Base-by-base conservation (phyloP, 1,140 invertebrate species). In the Saxidomus purpurata region DNA sequence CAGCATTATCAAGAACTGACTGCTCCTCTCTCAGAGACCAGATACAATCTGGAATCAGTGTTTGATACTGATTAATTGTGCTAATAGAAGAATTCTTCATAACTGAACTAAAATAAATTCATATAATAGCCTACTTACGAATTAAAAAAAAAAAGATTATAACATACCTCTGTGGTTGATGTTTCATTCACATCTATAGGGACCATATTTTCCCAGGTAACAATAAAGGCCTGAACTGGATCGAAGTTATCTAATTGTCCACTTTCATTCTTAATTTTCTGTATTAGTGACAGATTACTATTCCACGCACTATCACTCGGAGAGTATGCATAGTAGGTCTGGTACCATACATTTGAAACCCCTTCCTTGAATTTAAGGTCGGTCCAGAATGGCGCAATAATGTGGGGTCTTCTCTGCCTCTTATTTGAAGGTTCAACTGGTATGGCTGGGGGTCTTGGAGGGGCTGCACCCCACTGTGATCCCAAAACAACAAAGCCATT, bases 141-240 rank as follows among this genome's bases (percentile, higher is more conserved):
- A n/a, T n/a, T n/a, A n/a, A n/a, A n/a, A n/a, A n/a, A n/a, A n/a
- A n/a, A n/a, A n/a, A n/a, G n/a, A n/a, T n/a, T n/a, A n/a, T n/a
- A 55, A 67, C 67, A 15, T 19, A 83, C 81, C 63, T 67, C 81
- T 22, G 28, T 83, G 6, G 61, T 36, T 52, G 81, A 40, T 15
- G 43, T 31, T n/a, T 28, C 47, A 31, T 79, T 28, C 0, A 55
- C 76, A 83, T 83, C 61, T 47, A 69, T 22, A 40, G 81, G 61
- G 19, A 83, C 38, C 81, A 83, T 83, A 11, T 83, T 83, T 49
- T 83, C 81, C 81, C 81, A 83, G n/a, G 81, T 83, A 17, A 83
- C 34, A 13, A 69, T 61, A 15, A 83, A 31, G 6, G 81, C 81
- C 36, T 83, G 81, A 13, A 69, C n/a, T 40, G 61, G 52, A 1